Conservation (phyloP, 2,888 invertebrate genomes). For the Plebejus argus region DNA sequence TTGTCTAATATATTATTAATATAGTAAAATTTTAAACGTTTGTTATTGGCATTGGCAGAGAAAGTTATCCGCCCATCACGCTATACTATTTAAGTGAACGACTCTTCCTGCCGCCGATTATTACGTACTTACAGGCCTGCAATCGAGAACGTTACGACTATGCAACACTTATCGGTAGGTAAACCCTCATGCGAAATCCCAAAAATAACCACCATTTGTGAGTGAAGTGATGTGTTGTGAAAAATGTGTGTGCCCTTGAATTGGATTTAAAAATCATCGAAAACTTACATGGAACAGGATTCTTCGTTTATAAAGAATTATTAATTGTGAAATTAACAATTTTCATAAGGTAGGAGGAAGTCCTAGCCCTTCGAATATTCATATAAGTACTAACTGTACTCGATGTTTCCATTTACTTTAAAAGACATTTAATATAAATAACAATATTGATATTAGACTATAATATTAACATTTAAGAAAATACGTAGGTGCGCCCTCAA, state of each 20-base stretch:
- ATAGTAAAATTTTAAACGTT: conserved; percentile 25
- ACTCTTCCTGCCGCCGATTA: conserved; percentile 64
- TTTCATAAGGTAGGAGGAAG: conserved; percentile 9
- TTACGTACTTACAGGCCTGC: conserved; percentile 62
- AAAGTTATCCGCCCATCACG: conserved; percentile 68
- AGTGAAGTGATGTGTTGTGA: conserved; percentile 39
- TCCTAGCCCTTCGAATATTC: background rate
- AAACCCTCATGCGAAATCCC: conserved; percentile 43
- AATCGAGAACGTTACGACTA: conserved; percentile 65
- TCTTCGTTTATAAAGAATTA: background rate
- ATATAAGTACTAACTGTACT: background rate
- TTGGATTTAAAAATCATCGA: background rate
- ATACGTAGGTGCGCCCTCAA: too few relatives aligned
- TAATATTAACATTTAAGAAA: background rate
- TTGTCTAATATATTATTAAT: background rate
- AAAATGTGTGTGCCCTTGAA: conserved; percentile 40
- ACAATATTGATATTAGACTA: background rate
- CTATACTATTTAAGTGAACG: conserved; percentile 74
- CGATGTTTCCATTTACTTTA: background rate
- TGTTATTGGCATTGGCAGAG: conserved; percentile 59
- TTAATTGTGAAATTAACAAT: background rate
- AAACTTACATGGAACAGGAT: background rate
- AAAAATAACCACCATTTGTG: conserved; percentile 48
- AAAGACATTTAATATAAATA: background rate
- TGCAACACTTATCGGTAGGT: conserved; percentile 78